Evolutionary conservation across 53 echinoderm and acorn worm species (phyloP), one percentile per base, ranked within the genome.

Genomic region (Crossaster papposus): DNA sequence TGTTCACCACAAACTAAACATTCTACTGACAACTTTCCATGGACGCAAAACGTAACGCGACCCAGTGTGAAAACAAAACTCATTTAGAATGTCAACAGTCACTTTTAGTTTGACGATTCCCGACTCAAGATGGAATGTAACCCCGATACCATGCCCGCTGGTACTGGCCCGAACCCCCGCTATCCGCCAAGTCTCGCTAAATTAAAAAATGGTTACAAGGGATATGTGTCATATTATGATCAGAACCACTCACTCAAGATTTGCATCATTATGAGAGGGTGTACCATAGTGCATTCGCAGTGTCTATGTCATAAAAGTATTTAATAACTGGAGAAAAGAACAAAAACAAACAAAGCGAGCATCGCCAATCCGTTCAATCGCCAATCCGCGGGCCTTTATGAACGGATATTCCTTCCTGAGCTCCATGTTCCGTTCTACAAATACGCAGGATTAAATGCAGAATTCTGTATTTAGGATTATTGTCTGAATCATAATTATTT

Each of bases 131-230:
- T 55, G 87, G 87, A 87, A 87, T 87, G 87, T 63, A 54, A 87
- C 87, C 58, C 58, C 75, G 77, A 14, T 87, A 34, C 63, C n/a
- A 18, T 18, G 87, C 87, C 76, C 87, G 34, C 58, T 77, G 76
- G 77, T 76, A 36, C n/a, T 17, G 29, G 23, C 62, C 72, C 62
- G 63, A 15, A 30, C 75, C 87, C 87, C 87, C 76, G 76, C 87
- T 54, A 34, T n/a, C 31, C 22, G 10, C 23, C 33, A 54, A 87
- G 87, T 87, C 87, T 33, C 75, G 75, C 75, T 77, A 77, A 87
- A 87, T 87, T 87, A 87, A 75, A 54, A 87, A 74, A 87, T 63
- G 76, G 87, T 87, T 58, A 87, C 87, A 87, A 75, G 76, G 77
- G 87, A 87, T 75, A 77, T 75, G 58, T 77, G 87, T 58, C 87